A percentile compares a stretch with the other conserved stretches of the same genome.
These are phyloP conservation scores for Drosophila micromelanica DNA, from an alignment of 1,140 invertebrate genomes.

Conservation along the genomic window DNA sequence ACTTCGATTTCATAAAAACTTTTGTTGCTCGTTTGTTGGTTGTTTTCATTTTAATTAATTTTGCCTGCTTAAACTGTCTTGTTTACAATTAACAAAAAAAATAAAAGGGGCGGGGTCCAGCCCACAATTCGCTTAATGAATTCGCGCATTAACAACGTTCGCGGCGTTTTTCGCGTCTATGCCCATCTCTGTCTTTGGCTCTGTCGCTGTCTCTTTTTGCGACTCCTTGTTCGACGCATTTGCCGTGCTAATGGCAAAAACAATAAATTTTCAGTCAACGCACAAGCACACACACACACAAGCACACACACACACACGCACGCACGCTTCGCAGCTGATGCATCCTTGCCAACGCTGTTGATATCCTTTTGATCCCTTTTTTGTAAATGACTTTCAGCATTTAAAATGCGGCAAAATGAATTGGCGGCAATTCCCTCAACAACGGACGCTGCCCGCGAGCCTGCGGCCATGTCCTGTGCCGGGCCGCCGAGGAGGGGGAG, in stretches of 20 bases:
- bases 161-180: not conserved
- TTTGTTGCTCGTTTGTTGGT: not conserved
- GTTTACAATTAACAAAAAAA: slow-evolving; percentile 66
- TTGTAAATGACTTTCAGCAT: slow-evolving; percentile 76
- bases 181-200: not conserved
- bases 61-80: slow-evolving; percentile 31
- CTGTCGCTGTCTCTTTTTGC: not conserved
- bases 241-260: slow-evolving; percentile 77
- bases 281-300: slow-evolving; percentile 26
- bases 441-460: slow-evolving; percentile 8
- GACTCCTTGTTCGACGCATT: slow-evolving; percentile 44
- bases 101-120: slow-evolving; percentile 15
- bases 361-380: slow-evolving; percentile 75
- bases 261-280: slow-evolving; percentile 70
- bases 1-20: slow-evolving; percentile 2
- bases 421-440: slow-evolving; percentile 72
- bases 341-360: slow-evolving; percentile 45
- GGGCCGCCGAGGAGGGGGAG: too few relatives aligned
- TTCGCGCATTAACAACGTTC: slow-evolving; percentile 73
- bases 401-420: slow-evolving; percentile 81
- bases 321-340: slow-evolving; percentile 35
- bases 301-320: too few relatives aligned
- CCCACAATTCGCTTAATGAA: slow-evolving; percentile 75
- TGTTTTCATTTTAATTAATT: slow-evolving; percentile 42
- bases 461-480: not conserved